These are phyloP conservation scores for Lateolabrax maculatus DNA, from an alignment of 2,797 vertebrate species.

Conservation along the genomic window DNA sequence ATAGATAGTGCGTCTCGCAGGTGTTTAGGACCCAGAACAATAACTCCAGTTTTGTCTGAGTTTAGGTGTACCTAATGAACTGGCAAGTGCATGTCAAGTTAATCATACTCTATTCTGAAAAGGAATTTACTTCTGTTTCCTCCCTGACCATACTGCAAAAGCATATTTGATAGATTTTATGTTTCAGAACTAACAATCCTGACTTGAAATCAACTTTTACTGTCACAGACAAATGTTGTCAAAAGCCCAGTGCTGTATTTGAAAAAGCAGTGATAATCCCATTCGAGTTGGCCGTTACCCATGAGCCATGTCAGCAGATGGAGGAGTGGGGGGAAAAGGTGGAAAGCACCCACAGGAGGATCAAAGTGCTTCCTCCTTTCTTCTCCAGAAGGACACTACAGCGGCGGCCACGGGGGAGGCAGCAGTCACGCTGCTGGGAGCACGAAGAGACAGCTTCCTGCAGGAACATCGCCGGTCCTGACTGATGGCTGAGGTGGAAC, in stretches of 20 bases:
- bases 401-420: conserved; percentile 31
- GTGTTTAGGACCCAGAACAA: no score
- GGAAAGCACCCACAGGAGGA: conserved; percentile 42
- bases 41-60: no score
- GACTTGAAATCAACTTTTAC: neutral
- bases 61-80: neutral
- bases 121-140: neutral
- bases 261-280: neutral
- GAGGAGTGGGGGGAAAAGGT: conserved; percentile 28
- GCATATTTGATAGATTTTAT: neutral
- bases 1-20: no score
- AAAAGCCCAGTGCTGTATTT: neutral
- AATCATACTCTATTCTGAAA: neutral
- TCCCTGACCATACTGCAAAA: neutral
- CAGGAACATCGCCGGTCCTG: conserved; percentile 18
- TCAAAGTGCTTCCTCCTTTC: conserved; percentile 60
- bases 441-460: conserved; percentile 58
- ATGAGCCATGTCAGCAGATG: conserved; percentile 22
- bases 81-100: neutral
- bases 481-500: conserved; percentile 56
- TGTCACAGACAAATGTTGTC: conserved; percentile 5
- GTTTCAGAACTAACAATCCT: neutral
- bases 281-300: neutral
- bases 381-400: conserved; percentile 20
- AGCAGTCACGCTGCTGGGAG: conserved; percentile 42